Evolutionary conservation across 2,113 vertebrate genomes (phyloP).

Genomic region (Megaleporinus macrocephalus): DNA sequence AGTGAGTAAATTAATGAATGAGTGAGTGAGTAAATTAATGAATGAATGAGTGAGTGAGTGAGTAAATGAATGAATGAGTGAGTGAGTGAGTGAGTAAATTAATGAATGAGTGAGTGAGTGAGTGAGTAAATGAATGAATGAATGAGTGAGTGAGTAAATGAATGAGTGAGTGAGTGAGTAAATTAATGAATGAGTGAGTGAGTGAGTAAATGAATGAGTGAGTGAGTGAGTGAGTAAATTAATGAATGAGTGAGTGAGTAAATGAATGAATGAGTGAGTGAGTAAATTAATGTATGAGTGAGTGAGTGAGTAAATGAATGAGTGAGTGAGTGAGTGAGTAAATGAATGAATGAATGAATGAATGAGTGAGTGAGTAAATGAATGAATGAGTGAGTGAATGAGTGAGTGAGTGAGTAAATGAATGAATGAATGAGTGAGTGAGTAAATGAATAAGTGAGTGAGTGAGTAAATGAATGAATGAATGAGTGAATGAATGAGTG

Average conservation of each 20-base stretch:
- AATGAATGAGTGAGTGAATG: background rate
- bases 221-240: conserved; percentile 28
- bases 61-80: background rate
- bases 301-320: background rate
- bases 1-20: no score
- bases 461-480: conserved; percentile 19
- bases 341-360: background rate
- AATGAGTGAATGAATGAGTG: no score
- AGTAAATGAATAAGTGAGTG: background rate
- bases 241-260: no score
- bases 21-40: background rate
- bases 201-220: background rate
- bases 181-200: no score
- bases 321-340: conserved; percentile 43
- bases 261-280: background rate
- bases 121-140: background rate
- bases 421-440: no score
- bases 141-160: conserved; percentile 44
- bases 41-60: no score
- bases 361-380: no score
- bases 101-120: no score
- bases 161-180: no score
- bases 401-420: conserved; percentile 30
- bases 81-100: conserved; percentile 28
- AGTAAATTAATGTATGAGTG: background rate